Evolutionary conservation across 1,140 invertebrate species (phyloP).

Genomic region (Calephelis nemesis): DNA sequence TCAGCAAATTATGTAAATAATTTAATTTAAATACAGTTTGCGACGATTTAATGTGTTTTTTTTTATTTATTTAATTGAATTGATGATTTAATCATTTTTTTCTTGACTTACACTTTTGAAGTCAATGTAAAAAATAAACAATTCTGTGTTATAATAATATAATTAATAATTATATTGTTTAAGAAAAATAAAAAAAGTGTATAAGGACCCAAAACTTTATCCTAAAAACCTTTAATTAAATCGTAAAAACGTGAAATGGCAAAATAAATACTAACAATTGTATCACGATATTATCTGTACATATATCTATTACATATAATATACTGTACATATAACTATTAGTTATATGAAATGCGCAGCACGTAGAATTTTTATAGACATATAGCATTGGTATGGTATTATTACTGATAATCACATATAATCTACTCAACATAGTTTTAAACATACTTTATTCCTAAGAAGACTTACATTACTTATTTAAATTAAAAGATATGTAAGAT

Average conservation of each 20-base stretch:
- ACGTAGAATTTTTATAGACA: constrained; percentile 3
- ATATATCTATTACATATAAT: too few relatives aligned
- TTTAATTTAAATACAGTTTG: too few relatives aligned
- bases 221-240: background rate
- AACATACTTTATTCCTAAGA: background rate
- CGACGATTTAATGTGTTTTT: too few relatives aligned
- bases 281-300: background rate
- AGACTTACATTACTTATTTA: too few relatives aligned
- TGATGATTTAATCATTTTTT: too few relatives aligned
- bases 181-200: background rate
- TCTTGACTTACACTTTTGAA: too few relatives aligned
- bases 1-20: too few relatives aligned
- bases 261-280: background rate
- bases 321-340: constrained; percentile 5
- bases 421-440: background rate
- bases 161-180: background rate
- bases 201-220: background rate
- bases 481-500: too few relatives aligned
- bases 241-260: background rate
- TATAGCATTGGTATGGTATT: background rate
- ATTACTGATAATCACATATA: background rate
- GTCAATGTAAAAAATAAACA: too few relatives aligned
- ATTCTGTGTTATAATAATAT: too few relatives aligned
- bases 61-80: too few relatives aligned
- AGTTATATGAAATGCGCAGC: constrained; percentile 1